phyloP scores from a whole-genome alignment of 2,888 invertebrate genomes.

The Sthenelais limicola region DNA sequence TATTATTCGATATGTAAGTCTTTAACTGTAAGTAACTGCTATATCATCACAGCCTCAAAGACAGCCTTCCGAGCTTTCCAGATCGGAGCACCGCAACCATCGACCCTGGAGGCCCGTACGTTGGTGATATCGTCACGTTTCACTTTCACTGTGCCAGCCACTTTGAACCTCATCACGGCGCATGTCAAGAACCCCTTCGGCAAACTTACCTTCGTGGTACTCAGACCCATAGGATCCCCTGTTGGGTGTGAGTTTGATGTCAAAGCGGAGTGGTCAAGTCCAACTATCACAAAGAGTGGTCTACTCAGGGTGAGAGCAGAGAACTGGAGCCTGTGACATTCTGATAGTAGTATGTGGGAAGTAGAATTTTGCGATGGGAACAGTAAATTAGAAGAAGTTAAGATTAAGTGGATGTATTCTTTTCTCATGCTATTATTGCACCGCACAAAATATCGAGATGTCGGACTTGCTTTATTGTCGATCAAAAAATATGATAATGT shows the following conservation, averaged over 20 bases:
- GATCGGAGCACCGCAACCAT: neutral
- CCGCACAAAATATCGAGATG: too few species aligned
- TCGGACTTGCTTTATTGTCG: too few species aligned
- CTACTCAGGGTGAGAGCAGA: too few species aligned
- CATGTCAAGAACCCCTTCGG: neutral
- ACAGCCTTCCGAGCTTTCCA: neutral
- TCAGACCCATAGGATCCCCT: neutral
- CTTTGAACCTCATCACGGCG: neutral
- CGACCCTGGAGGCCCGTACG: neutral
- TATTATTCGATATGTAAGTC: too few species aligned
- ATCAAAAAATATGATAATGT: too few species aligned
- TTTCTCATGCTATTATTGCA: too few species aligned
- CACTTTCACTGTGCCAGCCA: constrained; percentile 13
- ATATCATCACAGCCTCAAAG: neutral
- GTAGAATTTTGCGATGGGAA: too few species aligned
- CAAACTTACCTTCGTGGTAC: constrained; percentile 3
- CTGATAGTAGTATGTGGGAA: too few species aligned
- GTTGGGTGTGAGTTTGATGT: constrained; percentile 1
- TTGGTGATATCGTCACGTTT: constrained; percentile 3
- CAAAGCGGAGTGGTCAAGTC: neutral
- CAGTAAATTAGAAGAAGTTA: too few species aligned
- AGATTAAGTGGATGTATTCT: too few species aligned
- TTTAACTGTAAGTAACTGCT: too few species aligned
- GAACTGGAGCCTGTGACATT: too few species aligned
- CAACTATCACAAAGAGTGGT: neutral